A percentile compares a stretch with the other conserved stretches of the same genome.
Conservation (phyloP, 2,888 invertebrate species). For the Microplitis deprimator region DNA sequence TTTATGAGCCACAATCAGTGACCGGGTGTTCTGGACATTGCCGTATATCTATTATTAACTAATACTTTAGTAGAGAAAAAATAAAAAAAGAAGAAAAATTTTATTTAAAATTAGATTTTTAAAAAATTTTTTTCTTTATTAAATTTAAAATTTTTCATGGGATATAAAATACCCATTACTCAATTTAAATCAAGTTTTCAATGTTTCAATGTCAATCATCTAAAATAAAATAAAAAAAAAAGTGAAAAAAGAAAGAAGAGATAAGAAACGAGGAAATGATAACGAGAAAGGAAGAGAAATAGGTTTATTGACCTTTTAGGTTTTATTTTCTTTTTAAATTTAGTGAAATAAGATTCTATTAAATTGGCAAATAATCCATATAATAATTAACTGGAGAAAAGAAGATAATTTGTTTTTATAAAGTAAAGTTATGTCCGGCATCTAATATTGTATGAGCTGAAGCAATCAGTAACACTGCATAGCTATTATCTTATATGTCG, state of each 20-base stretch:
- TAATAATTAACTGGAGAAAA: too few species aligned
- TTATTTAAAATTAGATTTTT: not conserved
- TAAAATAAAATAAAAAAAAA: not conserved
- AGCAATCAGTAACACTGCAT: constrained; percentile 45
- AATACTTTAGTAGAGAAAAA: not conserved
- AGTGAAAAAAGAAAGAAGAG: not conserved
- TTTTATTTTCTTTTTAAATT: not conserved
- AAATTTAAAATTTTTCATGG: not conserved
- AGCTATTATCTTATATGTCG: constrained; percentile 44
- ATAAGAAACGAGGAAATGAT: not conserved
- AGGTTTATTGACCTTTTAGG: not conserved
- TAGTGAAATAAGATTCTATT: not conserved
- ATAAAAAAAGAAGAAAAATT: not conserved
- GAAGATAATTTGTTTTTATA: constrained; percentile 19
- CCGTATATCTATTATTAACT: not conserved
- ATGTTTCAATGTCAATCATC: not conserved
- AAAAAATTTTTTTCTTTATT: not conserved
- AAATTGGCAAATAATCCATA: too few species aligned
- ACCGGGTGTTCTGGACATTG: not conserved
- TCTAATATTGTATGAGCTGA: constrained; percentile 35
- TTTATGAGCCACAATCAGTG: not conserved
- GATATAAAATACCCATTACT: not conserved
- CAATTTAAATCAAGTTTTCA: not conserved
- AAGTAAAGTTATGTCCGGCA: constrained; percentile 16
- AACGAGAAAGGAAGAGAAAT: not conserved